These are phyloP conservation scores for Charina bottae DNA, from an alignment of 2,113 vertebrate genomes.

Conservation along the genomic window DNA sequence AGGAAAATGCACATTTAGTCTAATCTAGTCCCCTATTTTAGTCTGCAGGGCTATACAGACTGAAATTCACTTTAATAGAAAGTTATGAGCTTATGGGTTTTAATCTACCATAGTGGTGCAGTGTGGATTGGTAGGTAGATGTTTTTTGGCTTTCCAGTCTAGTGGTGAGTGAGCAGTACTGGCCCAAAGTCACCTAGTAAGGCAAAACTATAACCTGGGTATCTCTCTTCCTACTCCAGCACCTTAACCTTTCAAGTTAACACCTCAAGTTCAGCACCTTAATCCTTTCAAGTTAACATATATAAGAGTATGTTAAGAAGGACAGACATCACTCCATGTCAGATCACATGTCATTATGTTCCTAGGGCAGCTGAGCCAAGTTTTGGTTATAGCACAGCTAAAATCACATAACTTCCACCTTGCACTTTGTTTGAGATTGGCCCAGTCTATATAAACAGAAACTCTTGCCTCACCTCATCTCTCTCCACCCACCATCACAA, in stretches of 20 bases:
- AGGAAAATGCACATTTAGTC: conserved; percentile 30
- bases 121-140: not conserved
- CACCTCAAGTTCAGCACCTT: not conserved
- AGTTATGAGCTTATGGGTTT: not conserved
- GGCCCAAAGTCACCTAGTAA: not conserved
- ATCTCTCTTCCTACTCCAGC: not conserved
- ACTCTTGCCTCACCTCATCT: not conserved
- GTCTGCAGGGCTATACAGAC: not conserved
- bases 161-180: not conserved
- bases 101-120: not conserved
- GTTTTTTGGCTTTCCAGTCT: not conserved
- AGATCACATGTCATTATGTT: not conserved
- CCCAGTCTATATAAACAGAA: not conserved
- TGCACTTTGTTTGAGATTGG: not conserved
- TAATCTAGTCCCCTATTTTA: not conserved
- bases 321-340: not conserved
- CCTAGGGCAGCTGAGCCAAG: not conserved
- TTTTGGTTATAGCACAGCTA: not conserved
- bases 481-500: not conserved
- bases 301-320: not conserved
- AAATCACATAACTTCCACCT: not conserved
- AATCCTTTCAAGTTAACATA: not conserved
- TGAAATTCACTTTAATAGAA: not conserved
- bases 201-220: not conserved
- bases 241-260: not conserved